Evolutionary conservation across 2,888 invertebrate species (phyloP).

Genomic region (Drosophila monieri): DNA sequence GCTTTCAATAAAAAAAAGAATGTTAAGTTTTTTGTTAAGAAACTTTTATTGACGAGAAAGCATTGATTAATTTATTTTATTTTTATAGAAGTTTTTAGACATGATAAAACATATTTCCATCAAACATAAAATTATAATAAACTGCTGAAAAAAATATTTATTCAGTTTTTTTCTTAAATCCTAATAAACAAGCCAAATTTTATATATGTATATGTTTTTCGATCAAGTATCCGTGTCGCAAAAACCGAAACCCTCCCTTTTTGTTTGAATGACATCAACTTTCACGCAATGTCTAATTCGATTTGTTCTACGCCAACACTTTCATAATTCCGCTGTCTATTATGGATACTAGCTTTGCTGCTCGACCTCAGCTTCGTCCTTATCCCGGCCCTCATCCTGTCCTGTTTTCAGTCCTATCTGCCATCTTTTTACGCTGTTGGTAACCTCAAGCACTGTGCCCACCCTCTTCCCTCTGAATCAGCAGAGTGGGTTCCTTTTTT

Average conservation of each 20-base stretch:
- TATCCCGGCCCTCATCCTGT: conserved; percentile 43
- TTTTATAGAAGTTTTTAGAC: too few relatives aligned
- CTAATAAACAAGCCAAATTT: neutral
- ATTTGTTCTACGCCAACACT: conserved; percentile 84
- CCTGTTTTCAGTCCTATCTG: conserved; percentile 69
- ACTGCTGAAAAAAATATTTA: too few relatives aligned
- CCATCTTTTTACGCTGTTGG: conserved; percentile 58
- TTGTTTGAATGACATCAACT: conserved; percentile 52
- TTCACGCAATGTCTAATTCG: conserved; percentile 82
- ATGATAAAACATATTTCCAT: too few relatives aligned
- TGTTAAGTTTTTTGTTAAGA: too few relatives aligned
- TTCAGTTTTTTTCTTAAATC: neutral
- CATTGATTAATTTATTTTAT: too few relatives aligned
- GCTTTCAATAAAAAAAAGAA: too few relatives aligned
- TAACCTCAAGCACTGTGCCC: conserved; percentile 61
- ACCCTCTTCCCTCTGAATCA: conserved; percentile 10
- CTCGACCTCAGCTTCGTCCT: conserved; percentile 17
- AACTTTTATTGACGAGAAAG: too few relatives aligned
- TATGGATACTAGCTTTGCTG: conserved; percentile 37
- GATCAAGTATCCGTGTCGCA: conserved; percentile 1
- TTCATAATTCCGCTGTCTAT: conserved; percentile 80
- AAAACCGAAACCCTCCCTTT: conserved; percentile 14
- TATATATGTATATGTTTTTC: neutral
- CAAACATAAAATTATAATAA: too few relatives aligned
- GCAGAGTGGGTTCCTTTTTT: conserved; percentile 35